Conservation (phyloP, 2,888 invertebrate genomes). For the Dolichomitus sp. region DNA sequence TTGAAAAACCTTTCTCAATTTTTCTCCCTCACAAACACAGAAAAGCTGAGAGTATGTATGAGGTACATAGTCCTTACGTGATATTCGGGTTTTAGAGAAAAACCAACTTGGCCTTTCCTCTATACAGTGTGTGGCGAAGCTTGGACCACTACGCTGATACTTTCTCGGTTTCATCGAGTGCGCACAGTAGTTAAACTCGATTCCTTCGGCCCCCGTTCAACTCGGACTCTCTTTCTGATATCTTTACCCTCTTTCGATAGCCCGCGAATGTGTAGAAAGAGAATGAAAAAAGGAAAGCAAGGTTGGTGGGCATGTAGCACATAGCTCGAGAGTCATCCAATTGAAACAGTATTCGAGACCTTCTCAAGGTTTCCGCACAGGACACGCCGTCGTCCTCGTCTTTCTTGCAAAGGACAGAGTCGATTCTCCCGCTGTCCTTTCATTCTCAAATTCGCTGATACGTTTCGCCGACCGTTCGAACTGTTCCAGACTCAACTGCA, state of each 20-base stretch:
- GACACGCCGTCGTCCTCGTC: slow-evolving; percentile 13
- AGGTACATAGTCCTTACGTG: neutral
- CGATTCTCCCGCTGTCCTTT: neutral
- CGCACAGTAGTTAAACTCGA: slow-evolving; percentile 14
- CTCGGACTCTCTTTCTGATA: slow-evolving; percentile 11
- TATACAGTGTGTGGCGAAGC: neutral
- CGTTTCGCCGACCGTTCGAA: slow-evolving; percentile 3
- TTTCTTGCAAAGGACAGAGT: neutral
- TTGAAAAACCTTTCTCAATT: neutral
- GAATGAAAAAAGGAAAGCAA: neutral
- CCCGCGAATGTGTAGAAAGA: neutral
- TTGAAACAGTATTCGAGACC: slow-evolving; percentile 3
- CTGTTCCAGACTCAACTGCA: neutral
- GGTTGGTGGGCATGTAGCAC: neutral
- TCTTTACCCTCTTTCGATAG: neutral
- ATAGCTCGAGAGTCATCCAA: slow-evolving; percentile 4
- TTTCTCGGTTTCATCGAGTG: slow-evolving; percentile 28
- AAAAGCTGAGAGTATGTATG: neutral
- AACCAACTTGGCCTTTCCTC: neutral
- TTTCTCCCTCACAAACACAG: slow-evolving; percentile 5
- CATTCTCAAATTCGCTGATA: slow-evolving; percentile 36
- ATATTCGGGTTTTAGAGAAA: slow-evolving; percentile 10
- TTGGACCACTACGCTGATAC: slow-evolving; percentile 1
- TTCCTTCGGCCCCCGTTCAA: slow-evolving; percentile 1
- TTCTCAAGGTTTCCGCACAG: slow-evolving; percentile 14